Conservation (phyloP, 2,888 invertebrate species). For the Synanthedon formicaeformis region DNA sequence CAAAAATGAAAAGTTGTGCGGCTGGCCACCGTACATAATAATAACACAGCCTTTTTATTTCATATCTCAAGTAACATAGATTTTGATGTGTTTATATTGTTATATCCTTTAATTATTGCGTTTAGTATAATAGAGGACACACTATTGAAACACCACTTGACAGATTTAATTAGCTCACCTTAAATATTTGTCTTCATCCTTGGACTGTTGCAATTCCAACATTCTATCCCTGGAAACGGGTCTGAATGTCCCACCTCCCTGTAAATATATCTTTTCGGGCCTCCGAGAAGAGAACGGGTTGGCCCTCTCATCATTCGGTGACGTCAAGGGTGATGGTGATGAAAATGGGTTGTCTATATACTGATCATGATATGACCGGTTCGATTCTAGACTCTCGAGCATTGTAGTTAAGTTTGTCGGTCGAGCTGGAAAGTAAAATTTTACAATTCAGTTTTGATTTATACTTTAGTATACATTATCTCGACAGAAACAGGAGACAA, state of each 20-base stretch:
- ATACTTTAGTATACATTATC: background rate
- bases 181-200: constrained; percentile 57
- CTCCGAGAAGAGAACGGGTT: constrained; percentile 44
- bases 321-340: constrained; percentile 62
- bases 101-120: too few relatives aligned
- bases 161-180: constrained; percentile 24
- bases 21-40: too few relatives aligned
- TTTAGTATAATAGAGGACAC: too few relatives aligned
- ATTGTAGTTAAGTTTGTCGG: constrained; percentile 57
- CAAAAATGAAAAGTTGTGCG: too few relatives aligned
- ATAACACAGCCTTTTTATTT: too few relatives aligned
- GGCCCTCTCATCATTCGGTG: constrained; percentile 57
- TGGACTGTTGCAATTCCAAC: constrained; percentile 49
- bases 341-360: constrained; percentile 67
- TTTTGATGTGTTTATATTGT: too few relatives aligned
- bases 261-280: constrained; percentile 59
- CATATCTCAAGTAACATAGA: too few relatives aligned
- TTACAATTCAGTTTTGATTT: background rate
- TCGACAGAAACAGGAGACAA: too few relatives aligned
- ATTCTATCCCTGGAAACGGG: constrained; percentile 60
- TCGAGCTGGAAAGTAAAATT: constrained; percentile 34
- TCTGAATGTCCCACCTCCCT: constrained; percentile 61
- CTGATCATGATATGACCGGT: constrained; percentile 50
- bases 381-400: constrained; percentile 54
- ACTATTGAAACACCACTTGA: too few relatives aligned